Evolutionary conservation across 1,140 invertebrate genomes (phyloP).

Genomic region (Mizuhopecten yessoensis): DNA sequence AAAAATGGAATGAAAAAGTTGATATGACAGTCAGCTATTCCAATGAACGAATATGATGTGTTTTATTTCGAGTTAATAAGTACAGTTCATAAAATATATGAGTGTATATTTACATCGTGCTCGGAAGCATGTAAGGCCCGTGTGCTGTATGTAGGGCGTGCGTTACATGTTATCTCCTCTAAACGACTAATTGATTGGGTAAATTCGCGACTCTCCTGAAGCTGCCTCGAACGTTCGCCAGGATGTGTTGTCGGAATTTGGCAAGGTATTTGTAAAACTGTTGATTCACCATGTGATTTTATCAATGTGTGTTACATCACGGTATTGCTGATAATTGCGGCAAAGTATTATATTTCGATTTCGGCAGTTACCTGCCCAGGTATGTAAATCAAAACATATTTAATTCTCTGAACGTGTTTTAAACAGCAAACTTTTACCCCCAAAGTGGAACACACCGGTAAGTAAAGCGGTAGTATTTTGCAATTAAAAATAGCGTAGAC

Average conservation of each 20-base stretch:
- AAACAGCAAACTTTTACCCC: too few species aligned
- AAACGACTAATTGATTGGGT: not conserved
- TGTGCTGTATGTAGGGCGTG: not conserved
- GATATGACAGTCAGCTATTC: slow-evolving; percentile 38
- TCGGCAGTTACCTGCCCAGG: not conserved
- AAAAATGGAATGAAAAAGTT: slow-evolving; percentile 1
- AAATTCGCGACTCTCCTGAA: not conserved
- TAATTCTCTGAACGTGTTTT: too few species aligned
- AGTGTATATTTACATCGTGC: not conserved
- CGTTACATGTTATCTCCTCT: not conserved
- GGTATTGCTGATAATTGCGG: not conserved
- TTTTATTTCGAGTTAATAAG: not conserved
- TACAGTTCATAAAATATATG: not conserved
- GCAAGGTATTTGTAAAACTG: not conserved
- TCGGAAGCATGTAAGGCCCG: not conserved
- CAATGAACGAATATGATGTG: not conserved
- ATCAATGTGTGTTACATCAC: slow-evolving; percentile 34
- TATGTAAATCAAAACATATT: too few species aligned
- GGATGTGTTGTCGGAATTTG: slow-evolving; percentile 31
- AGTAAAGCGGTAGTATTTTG: too few species aligned
- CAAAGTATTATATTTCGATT: not conserved
- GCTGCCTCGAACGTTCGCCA: not conserved
- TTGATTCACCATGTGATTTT: not conserved
- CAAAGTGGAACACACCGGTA: too few species aligned
- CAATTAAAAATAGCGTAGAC: too few species aligned